Percentiles rank a stretch among this genome's conserved stretches.
Evolutionary conservation across 2,113 vertebrate species (phyloP).

Genomic region (Genyomyrus donnyi): DNA sequence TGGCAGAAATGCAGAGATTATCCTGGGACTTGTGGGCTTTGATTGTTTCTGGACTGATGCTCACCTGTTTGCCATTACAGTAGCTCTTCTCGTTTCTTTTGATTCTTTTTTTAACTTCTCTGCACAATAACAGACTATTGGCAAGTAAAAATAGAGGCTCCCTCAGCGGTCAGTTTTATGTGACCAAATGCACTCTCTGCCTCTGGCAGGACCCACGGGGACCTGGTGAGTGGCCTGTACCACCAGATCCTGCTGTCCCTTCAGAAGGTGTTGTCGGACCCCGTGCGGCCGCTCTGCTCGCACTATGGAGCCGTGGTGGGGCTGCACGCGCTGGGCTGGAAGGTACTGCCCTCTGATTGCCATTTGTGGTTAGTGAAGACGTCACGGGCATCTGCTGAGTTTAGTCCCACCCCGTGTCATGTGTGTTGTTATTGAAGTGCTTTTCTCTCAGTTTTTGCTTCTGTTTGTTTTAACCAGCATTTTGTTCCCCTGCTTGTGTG

Average conservation of each 20-base stretch:
- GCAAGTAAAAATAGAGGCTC: neutral
- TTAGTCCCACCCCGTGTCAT: neutral
- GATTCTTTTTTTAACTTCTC: neutral
- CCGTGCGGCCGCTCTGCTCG: conserved; percentile 83
- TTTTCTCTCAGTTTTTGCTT: neutral
- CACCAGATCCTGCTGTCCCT: conserved; percentile 84
- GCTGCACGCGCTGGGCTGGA: conserved; percentile 84
- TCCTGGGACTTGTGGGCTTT: neutral
- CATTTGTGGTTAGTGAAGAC: neutral
- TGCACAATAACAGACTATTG: neutral
- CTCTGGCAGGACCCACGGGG: conserved; percentile 72
- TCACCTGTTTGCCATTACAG: neutral
- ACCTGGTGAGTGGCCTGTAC: conserved; percentile 78
- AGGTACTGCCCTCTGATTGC: conserved; percentile 53
- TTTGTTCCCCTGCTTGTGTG: neutral
- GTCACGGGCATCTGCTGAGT: neutral
- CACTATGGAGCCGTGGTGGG: conserved; percentile 89
- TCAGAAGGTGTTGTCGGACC: conserved; percentile 85
- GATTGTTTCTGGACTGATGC: neutral
- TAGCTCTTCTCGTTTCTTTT: neutral
- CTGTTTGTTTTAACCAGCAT: neutral
- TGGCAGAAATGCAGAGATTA: neutral
- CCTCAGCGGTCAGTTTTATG: neutral
- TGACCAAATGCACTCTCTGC: neutral
- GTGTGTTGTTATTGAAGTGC: neutral